These are phyloP conservation scores for Takifugu rubripes DNA, from an alignment of 2,797 vertebrate genomes.

Conservation along the genomic window DNA sequence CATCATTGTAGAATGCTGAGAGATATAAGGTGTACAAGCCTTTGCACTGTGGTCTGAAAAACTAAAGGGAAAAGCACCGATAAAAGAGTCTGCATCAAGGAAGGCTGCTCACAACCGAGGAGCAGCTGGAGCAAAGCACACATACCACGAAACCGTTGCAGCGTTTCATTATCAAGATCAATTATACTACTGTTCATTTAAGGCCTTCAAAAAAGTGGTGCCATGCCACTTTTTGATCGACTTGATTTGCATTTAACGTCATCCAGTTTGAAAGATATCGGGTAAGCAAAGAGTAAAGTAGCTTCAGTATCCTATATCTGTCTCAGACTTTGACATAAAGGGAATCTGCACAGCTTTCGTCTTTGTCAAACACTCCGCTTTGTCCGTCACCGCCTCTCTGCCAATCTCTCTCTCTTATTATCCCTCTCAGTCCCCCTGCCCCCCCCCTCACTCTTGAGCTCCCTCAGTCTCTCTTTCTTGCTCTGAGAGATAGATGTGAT, in stretches of 20 bases:
- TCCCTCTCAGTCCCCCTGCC: slow-evolving; percentile 11
- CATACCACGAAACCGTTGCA: too few species aligned
- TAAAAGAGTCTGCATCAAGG: background rate
- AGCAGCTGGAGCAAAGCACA: too few species aligned
- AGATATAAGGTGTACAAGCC: too few species aligned
- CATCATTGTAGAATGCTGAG: too few species aligned
- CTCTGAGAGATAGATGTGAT: slow-evolving; percentile 60
- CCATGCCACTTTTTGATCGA: too few species aligned
- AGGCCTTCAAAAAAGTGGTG: too few species aligned
- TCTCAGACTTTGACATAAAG: slow-evolving; percentile 20
- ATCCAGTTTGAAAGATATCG: too few species aligned
- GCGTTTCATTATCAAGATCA: too few species aligned
- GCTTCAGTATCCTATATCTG: slow-evolving; percentile 18
- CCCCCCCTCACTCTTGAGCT: slow-evolving; percentile 1
- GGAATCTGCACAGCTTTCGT: slow-evolving; percentile 32
- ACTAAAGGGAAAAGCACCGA: background rate
- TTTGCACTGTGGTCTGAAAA: background rate
- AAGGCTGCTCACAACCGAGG: background rate
- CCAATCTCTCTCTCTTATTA: background rate
- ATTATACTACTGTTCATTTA: too few species aligned
- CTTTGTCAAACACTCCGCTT: background rate
- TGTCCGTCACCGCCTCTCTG: background rate
- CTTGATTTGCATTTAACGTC: too few species aligned
- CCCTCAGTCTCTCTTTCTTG: slow-evolving; percentile 6
- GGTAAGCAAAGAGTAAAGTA: background rate